Conservation (phyloP, 30 jellyfish, hydroid and myxozoan genomes). For the Aurelia coerulea region DNA sequence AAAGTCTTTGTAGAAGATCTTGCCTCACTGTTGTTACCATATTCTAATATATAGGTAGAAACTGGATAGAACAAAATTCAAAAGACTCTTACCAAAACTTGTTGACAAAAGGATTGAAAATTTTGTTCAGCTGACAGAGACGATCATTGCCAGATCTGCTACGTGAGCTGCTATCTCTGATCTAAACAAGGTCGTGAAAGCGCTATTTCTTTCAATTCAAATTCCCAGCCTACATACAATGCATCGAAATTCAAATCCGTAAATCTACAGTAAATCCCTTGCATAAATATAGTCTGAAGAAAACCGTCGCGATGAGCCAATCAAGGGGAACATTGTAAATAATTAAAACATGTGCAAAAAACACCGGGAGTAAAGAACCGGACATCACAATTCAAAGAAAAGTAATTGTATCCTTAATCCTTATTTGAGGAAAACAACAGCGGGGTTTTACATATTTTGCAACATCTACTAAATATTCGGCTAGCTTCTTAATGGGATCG, state of each 20-base stretch:
- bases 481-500: too few species aligned
- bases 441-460: neutral
- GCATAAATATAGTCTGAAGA: neutral
- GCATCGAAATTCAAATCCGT: neutral
- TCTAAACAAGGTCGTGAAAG: neutral
- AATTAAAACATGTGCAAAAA: neutral
- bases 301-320: slow-evolving; percentile 1
- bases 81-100: too few species aligned
- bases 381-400: neutral
- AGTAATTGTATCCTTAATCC: slow-evolving; percentile 7
- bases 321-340: neutral
- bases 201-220: neutral
- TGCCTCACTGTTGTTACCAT: too few species aligned
- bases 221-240: neutral
- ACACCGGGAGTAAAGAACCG: slow-evolving; percentile 1
- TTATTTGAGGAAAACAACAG: neutral
- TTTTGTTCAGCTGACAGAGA: too few species aligned
- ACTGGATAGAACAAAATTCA: too few species aligned
- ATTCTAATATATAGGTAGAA: too few species aligned
- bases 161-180: too few species aligned
- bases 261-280: neutral
- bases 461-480: too few species aligned
- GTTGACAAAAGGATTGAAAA: too few species aligned
- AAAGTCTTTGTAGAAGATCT: too few species aligned
- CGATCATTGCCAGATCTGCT: too few species aligned